Conservation (phyloP, 1,140 invertebrate genomes). For the Sycobia sp. region DNA sequence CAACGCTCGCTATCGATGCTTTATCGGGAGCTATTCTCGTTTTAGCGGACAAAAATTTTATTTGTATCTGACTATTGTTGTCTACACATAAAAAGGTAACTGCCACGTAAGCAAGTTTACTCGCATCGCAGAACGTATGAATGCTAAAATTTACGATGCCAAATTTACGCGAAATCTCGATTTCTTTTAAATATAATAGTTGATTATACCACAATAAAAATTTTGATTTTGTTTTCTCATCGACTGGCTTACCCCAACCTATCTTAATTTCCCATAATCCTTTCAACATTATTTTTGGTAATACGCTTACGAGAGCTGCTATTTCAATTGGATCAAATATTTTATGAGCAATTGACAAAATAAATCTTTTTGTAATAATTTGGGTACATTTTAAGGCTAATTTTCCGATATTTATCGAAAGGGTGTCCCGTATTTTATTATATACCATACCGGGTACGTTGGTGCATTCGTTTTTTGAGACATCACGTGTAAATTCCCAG, state of each 20-base stretch:
- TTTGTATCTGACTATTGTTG: not conserved
- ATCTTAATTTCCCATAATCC: constrained; percentile 39
- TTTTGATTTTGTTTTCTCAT: too few relatives aligned
- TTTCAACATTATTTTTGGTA: constrained; percentile 36
- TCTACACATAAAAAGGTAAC: constrained; percentile 4
- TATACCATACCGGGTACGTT: constrained; percentile 39
- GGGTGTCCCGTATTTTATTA: constrained; percentile 35
- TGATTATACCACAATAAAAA: constrained; percentile 35
- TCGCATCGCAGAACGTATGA: not conserved
- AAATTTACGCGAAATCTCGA: constrained; percentile 5
- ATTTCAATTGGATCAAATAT: too few relatives aligned
- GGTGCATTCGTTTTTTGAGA: not conserved
- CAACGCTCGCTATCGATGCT: too few relatives aligned
- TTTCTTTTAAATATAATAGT: too few relatives aligned
- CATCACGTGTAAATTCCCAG: constrained; percentile 38
- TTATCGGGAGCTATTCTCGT: too few relatives aligned
- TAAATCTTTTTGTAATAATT: too few relatives aligned
- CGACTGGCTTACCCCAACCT: constrained; percentile 45
- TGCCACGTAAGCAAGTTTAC: too few relatives aligned
- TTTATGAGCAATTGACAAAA: too few relatives aligned
- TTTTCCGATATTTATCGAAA: constrained; percentile 17
- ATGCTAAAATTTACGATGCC: not conserved
- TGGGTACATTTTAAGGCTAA: not conserved
- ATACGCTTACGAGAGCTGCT: too few relatives aligned
- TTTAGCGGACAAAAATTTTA: not conserved